Evolutionary conservation across 2,797 vertebrate species (phyloP), one percentile per base, ranked within the genome.

Genomic region (Melopsittacus undulatus): DNA sequence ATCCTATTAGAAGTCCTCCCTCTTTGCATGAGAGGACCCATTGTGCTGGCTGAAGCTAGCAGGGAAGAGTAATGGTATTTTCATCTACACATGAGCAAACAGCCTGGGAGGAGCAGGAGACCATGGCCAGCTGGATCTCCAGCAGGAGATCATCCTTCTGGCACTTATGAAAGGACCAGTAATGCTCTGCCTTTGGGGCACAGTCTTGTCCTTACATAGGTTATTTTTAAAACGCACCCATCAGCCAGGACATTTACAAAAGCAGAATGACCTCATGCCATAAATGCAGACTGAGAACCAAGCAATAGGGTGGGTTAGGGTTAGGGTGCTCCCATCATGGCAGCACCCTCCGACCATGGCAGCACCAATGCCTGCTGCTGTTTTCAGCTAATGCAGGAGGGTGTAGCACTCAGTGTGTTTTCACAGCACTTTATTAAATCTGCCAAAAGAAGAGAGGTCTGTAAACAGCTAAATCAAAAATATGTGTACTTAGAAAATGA

Each of bases 331-430:
- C 36, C 36, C 36, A 36, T 36, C 9, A 36, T 36, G 9, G 36
- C 36, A 36, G 36, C 36, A 36, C 36, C 36, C 36, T 36, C 36
- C 36, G 36, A 36, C n/a, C 29, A 11, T 4, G 0, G 24, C 75
- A 43, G 32, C 23, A 1, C 29, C 9, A 0, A 26, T 5, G 9
- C 30, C 34, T 5, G 19, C 20, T 3, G 36, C 49, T 29, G 26
- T 30, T 45, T 24, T 20, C 9, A 18, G 30, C 40, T 22, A 38
- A 11, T 0, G 5, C 2, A 3, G 27, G 38, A 56, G 52, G 70
- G 23, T 1, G 0, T 1, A 30, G 30, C 1, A 6, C 43, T 29
- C 5, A 0, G 34, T 5, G 2, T 13, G 5, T 32, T 77, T 72
- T 54, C 59, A 63, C 46, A 62, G 54, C 22, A 40, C 45, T 7